Base-by-base conservation (phyloP, 2,113 vertebrate species). In the Recurvirostra avosetta region DNA sequence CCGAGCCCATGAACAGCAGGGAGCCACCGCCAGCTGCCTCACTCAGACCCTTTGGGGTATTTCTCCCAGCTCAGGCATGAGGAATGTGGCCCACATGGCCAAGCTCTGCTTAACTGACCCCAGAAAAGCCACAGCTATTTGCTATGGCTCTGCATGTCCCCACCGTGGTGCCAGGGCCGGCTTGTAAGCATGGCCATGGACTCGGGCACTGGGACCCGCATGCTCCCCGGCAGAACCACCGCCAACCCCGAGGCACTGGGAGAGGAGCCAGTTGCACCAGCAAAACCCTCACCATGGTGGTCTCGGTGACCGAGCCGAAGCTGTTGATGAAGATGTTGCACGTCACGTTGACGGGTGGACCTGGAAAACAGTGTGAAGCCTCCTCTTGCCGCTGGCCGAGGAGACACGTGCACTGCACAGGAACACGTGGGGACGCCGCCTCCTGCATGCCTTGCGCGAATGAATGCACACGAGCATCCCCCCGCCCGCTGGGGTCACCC, bases 311-410 rank as follows among this genome's bases (percentile, higher is more conserved):
- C 1, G 99, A 99, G 87, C 99, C 98, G 14, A 99, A 99, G 96
- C 99, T 99, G 98, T 99, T 99, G 98, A 99, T 99, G 97, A 99
- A 99, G 98, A 99, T 99, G 97, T 99, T 99, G 97, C 99, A 99
- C 21, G 99, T 99, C 98, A 99, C 99, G 67, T 99, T 99, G 97
- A 99, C 99, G 1, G 99, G 98, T 6, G 98, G 99, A 73, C 99
- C 99, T 99, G 97, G 67, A 93, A 97, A 95, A 95, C 86, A 93
- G 80, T 3, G 3, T 25, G 83, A 90, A 90, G 55, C 43, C 71
- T 94, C n/a, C 84, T 76, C 66, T 88, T 19, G 6, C 40, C 0
- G 2, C 88, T 7, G 21, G 40, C 59, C 5, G 3, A 34, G 4
- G 84, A 53, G 87, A 49, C 50, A 30, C 1, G 4, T 12, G 62